Evolutionary conservation across 2,113 vertebrate genomes (phyloP).

Genomic region (Mesoclemmys tuberculata): DNA sequence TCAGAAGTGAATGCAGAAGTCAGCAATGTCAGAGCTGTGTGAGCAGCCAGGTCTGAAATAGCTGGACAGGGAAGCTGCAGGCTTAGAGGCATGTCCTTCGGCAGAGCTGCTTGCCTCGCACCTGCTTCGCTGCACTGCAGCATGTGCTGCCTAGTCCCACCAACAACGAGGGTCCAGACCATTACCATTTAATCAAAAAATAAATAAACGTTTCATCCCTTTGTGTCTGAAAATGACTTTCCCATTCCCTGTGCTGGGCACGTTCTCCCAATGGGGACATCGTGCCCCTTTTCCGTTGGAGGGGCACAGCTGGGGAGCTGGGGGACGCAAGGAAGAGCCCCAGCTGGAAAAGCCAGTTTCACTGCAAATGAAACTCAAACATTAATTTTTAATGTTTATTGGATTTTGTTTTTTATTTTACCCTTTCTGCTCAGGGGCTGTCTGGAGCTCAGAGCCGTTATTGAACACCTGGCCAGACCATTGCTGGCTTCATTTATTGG

Average conservation of each 20-base stretch:
- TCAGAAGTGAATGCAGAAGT: too few relatives aligned
- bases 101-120: not conserved
- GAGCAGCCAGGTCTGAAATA: accelerated
- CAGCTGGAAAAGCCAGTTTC: accelerated
- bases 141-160: not conserved
- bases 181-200: not conserved
- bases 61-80: not conserved
- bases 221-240: not conserved
- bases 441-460: not conserved
- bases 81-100: too few relatives aligned
- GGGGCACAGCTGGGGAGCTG: not conserved
- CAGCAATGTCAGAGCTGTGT: too few relatives aligned
- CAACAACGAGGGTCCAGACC: not conserved
- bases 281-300: accelerated
- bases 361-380: not conserved
- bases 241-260: constrained; percentile 21
- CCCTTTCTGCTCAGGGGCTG: constrained; percentile 17
- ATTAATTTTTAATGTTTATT: constrained; percentile 30
- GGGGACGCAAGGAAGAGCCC: not conserved
- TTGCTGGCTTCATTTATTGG: constrained; percentile 50
- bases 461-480: constrained; percentile 44
- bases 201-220: constrained; percentile 23
- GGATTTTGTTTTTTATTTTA: not conserved
- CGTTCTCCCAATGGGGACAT: not conserved
- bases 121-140: not conserved